Evolutionary conservation across 2,888 invertebrate genomes (phyloP).

Genomic region (Melanostoma scalare): DNA sequence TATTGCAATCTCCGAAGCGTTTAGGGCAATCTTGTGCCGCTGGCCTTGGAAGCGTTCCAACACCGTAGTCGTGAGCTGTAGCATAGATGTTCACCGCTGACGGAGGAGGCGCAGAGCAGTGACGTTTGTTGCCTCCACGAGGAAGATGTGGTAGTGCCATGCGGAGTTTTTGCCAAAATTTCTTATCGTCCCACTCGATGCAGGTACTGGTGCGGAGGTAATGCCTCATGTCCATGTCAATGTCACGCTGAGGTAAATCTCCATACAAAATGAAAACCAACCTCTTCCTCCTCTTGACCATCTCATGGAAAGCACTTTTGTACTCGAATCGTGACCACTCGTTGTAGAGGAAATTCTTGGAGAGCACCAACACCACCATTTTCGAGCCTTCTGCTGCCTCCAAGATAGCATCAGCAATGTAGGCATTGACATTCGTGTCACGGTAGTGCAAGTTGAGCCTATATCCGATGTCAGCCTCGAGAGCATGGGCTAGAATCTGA

Average conservation of each 20-base stretch:
- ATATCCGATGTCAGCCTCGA: slow-evolving; percentile 93
- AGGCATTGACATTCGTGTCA: slow-evolving; percentile 93
- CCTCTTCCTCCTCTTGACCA: slow-evolving; percentile 92
- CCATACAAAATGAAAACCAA: slow-evolving; percentile 95
- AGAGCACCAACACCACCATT: slow-evolving; percentile 93
- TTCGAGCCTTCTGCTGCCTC: slow-evolving; percentile 95
- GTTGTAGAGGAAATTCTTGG: slow-evolving; percentile 95
- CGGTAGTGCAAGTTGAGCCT: slow-evolving; percentile 95
- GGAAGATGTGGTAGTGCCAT: slow-evolving; percentile 90
- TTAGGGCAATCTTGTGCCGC: slow-evolving; percentile 74
- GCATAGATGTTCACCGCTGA: slow-evolving; percentile 89
- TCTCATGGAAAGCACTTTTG: slow-evolving; percentile 95
- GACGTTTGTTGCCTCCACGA: slow-evolving; percentile 77
- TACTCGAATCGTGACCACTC: slow-evolving; percentile 98
- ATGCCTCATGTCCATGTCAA: slow-evolving; percentile 94
- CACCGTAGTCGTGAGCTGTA: slow-evolving; percentile 82
- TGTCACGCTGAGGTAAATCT: slow-evolving; percentile 92
- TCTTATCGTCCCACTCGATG: slow-evolving; percentile 96
- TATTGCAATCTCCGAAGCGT: slow-evolving; percentile 80
- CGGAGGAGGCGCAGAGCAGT: slow-evolving; percentile 77
- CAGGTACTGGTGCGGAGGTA: slow-evolving; percentile 95
- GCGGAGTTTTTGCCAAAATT: slow-evolving; percentile 98
- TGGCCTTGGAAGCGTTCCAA: slow-evolving; percentile 62
- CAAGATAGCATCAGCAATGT: slow-evolving; percentile 95
- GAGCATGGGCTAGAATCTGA: slow-evolving; percentile 92